These are phyloP conservation scores for Spinus pinus DNA, from an alignment of 2,797 vertebrate genomes.

Conservation along the genomic window DNA sequence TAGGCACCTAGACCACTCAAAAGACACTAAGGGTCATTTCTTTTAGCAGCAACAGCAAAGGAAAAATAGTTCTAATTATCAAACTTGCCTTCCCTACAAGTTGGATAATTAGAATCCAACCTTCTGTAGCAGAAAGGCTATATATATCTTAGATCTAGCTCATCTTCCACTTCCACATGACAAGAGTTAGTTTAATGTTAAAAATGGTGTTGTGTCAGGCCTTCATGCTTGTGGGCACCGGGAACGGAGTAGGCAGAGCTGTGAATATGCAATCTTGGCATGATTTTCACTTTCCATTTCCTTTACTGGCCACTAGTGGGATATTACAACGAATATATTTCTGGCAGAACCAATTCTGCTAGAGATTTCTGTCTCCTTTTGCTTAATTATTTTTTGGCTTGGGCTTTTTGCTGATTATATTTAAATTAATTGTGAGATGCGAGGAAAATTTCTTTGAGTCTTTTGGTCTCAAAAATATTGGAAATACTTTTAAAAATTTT, in stretches of 20 bases:
- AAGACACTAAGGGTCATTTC: neutral
- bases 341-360: slow-evolving; percentile 50
- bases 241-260: slow-evolving; percentile 59
- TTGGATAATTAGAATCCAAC: slow-evolving; percentile 24
- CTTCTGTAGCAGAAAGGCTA: slow-evolving; percentile 38
- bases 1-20: neutral
- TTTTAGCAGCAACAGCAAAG: neutral
- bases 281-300: slow-evolving; percentile 69
- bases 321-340: slow-evolving; percentile 65
- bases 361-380: slow-evolving; percentile 28
- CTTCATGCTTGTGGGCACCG: slow-evolving; percentile 56
- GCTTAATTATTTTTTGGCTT: slow-evolving; percentile 33
- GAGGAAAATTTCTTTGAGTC: neutral
- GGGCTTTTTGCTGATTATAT: slow-evolving; percentile 17
- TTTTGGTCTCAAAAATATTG: neutral
- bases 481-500: neutral
- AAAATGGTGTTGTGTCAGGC: slow-evolving; percentile 70
- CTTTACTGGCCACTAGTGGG: slow-evolving; percentile 64
- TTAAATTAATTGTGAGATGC: slow-evolving; percentile 15
- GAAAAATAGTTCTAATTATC: too few relatives aligned
- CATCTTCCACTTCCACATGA: slow-evolving; percentile 56
- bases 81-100: neutral
- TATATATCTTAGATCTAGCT: slow-evolving; percentile 52
- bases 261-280: slow-evolving; percentile 67
- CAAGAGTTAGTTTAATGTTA: slow-evolving; percentile 68